These are phyloP conservation scores for Rhinichthys osculus DNA, from an alignment of 2,797 vertebrate genomes.

Conservation along the genomic window DNA sequence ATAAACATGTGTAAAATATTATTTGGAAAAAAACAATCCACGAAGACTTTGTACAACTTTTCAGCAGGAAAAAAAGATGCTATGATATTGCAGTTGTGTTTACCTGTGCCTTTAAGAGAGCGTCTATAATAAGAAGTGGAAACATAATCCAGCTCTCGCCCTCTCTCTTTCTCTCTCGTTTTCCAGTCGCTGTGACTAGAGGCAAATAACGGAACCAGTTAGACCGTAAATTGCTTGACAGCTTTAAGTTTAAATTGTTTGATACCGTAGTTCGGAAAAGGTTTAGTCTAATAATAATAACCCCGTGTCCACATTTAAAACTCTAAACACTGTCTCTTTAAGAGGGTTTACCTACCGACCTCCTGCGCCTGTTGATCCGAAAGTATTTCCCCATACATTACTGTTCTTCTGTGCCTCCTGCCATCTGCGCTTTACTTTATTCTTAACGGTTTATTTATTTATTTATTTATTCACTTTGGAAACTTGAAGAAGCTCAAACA, in stretches of 20 bases:
- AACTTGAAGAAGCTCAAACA: constrained; percentile 62
- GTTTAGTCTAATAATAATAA: not conserved
- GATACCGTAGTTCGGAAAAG: not conserved
- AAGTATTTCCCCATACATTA: constrained; percentile 1
- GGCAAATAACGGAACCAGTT: constrained; percentile 12
- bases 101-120: constrained; percentile 77
- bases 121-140: constrained; percentile 56
- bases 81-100: constrained; percentile 48
- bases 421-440: constrained; percentile 22
- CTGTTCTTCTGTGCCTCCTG: constrained; percentile 6
- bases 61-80: not conserved
- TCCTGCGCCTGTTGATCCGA: constrained; percentile 51
- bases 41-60: not conserved
- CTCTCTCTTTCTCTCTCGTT: not conserved
- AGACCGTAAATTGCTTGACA: not conserved
- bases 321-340: constrained; percentile 54
- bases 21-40: too few species aligned
- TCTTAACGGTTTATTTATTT: constrained; percentile 3
- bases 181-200: not conserved
- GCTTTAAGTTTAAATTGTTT: not conserved
- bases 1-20: too few species aligned
- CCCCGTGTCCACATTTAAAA: constrained; percentile 69
- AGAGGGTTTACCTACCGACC: constrained; percentile 61
- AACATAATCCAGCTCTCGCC: constrained; percentile 61
- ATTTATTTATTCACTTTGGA: constrained; percentile 37